Conservation (phyloP, 2,113 vertebrate genomes). For the Myanophis thanlyinensis region DNA sequence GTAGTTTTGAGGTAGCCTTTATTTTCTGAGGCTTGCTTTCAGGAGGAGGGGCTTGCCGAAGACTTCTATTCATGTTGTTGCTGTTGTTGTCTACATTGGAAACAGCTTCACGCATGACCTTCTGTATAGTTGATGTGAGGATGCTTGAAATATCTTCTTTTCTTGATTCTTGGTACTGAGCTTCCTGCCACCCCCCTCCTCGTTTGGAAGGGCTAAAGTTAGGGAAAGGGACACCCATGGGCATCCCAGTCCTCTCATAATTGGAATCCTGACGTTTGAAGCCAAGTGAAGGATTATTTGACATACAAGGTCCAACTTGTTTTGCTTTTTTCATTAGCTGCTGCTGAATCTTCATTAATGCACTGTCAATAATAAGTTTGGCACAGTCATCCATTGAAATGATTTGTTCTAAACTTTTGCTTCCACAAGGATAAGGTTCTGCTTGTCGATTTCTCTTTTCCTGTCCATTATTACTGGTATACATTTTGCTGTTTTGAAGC, state of each 20-base stretch:
- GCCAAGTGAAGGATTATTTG: constrained; percentile 5
- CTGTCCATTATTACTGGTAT: constrained; percentile 7
- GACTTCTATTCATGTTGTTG: constrained; percentile 40
- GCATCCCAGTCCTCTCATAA: constrained; percentile 43
- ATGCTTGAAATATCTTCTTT: constrained; percentile 59
- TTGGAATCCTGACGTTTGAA: constrained; percentile 43
- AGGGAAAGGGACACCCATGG: constrained; percentile 28
- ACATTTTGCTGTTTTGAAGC: constrained; percentile 23
- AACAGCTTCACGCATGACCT: constrained; percentile 54
- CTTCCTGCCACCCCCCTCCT: constrained; percentile 17
- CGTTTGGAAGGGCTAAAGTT: constrained; percentile 23
- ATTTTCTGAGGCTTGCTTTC: constrained; percentile 17
- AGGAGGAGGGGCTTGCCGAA: not conserved
- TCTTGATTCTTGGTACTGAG: constrained; percentile 41
- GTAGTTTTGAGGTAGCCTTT: constrained; percentile 20
- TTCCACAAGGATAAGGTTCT: constrained; percentile 21
- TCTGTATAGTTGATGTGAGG: constrained; percentile 56
- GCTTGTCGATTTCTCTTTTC: constrained; percentile 10
- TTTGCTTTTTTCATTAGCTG: constrained; percentile 59
- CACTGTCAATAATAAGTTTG: constrained; percentile 61
- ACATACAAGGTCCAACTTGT: constrained; percentile 38
- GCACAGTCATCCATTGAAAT: constrained; percentile 61
- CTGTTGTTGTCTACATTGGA: constrained; percentile 40
- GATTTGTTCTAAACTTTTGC: constrained; percentile 15
- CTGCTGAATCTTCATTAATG: constrained; percentile 63